Conservation (phyloP, 2,797 vertebrate species). For the Anas capensis region DNA sequence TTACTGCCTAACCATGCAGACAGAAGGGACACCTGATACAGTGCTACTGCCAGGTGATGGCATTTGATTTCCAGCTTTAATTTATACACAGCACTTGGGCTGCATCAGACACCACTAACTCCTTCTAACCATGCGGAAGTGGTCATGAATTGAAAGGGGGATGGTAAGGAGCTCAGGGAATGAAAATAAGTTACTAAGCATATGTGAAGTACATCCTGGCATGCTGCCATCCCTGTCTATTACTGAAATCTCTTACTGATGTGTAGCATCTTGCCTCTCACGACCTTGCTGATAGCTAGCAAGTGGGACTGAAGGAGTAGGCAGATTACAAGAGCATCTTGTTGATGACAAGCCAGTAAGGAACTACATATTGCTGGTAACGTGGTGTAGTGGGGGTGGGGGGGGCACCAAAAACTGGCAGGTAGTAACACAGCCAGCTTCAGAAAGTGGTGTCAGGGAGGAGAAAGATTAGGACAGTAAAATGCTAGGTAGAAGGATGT, state of each 20-base stretch:
- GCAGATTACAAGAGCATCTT: slow-evolving; percentile 13
- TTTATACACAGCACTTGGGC: background rate
- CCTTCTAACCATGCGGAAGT: background rate
- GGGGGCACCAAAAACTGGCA: background rate
- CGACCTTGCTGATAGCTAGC: slow-evolving; percentile 27
- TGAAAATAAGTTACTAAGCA: background rate
- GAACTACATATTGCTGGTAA: slow-evolving; percentile 13
- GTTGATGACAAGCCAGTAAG: background rate
- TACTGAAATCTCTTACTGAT: slow-evolving; percentile 45
- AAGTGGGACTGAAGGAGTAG: slow-evolving; percentile 34
- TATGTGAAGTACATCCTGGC: slow-evolving; percentile 16
- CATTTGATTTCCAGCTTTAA: slow-evolving; percentile 18
- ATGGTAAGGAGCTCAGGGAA: background rate
- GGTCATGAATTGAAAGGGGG: slow-evolving; percentile 15
- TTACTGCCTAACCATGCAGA: background rate
- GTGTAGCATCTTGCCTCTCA: slow-evolving; percentile 60
- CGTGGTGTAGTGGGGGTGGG: background rate
- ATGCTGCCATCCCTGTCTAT: slow-evolving; percentile 1
- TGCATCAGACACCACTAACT: background rate
- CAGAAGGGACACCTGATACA: background rate
- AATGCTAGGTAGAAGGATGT: background rate
- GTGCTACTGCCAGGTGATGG: background rate
- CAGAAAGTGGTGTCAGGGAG: background rate
- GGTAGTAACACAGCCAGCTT: slow-evolving; percentile 7
- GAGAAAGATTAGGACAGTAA: background rate